Evolutionary conservation across 2,797 vertebrate genomes (phyloP), one percentile per base, ranked within the genome.

Genomic region (Macropus fuliginosus): DNA sequence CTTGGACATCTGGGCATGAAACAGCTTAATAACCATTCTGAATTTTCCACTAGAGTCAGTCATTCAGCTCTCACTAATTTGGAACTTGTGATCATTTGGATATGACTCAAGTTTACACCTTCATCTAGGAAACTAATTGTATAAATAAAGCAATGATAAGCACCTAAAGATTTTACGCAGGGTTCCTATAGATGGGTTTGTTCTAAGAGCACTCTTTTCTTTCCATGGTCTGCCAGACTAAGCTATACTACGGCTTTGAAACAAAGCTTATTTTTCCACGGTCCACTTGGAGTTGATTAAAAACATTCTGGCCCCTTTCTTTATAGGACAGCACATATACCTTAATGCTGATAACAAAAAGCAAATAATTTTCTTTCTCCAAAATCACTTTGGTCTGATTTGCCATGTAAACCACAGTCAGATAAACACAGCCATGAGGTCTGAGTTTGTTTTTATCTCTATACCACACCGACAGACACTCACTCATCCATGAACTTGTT

Each of bases 261-360:
- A 91, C 1, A 91, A 59, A 92, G 55, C 14, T 52, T 90, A 16
- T 52, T 90, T 92, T 95, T 93, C 6, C 91, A 97, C 13, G 28
- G 28, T 81, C 28, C 87, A 34, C 10, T 50, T 28, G 40, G 31
- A 92, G 55, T 74, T 54, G 54, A 52, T 27, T 2, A 40, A 14
- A 57, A 90, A 54, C n/a, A 91, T 13, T 87, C 91, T 56, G 50
- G n/a, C 2, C 52, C 94, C 55, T 94, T 40, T 92, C 96, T 81
- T 96, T 93, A 93, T 90, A 96, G 95, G 57, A 96, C 94, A 96
- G 87, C 66, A 95, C 92, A 59, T 91, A 95, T 95, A 97, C 52
- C 93, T 96, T 57, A 94, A 92, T 94, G 92, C 92, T 56, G n/a
- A 92, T 46, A 74, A 62, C 95, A 66, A 94, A 31, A 81, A 95